Evolutionary conservation across 2,113 vertebrate genomes (phyloP).

Genomic region (Marmota flaviventris): DNA sequence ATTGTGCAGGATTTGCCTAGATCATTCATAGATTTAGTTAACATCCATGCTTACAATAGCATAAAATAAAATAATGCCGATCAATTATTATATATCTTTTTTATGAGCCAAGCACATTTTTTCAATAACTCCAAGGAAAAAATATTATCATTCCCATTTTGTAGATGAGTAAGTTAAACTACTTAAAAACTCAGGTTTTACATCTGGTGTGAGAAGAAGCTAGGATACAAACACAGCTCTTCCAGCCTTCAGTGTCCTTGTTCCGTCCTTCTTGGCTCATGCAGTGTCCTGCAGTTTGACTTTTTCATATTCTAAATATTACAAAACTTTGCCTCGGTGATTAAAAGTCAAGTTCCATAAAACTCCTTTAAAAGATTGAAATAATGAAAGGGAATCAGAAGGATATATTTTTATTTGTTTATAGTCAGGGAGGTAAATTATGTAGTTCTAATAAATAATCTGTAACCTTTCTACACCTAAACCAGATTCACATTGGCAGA

Average conservation of each 20-base stretch:
- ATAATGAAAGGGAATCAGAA: neutral
- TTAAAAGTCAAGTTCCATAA: neutral
- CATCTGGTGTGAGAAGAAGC: fast-evolving
- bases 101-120: neutral
- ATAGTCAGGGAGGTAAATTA: neutral
- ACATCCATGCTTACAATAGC: neutral
- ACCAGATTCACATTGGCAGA: neutral
- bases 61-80: neutral
- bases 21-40: neutral
- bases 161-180: neutral
- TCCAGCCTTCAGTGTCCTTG: neutral
- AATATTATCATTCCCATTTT: neutral
- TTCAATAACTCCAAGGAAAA: neutral
- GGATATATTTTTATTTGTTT: neutral
- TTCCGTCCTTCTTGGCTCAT: fast-evolving
- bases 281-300: neutral
- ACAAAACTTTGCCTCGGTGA: neutral
- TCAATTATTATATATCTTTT: neutral
- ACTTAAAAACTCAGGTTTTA: neutral
- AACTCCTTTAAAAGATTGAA: neutral
- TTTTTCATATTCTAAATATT: neutral
- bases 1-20: neutral
- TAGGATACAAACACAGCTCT: fast-evolving
- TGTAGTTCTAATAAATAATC: neutral
- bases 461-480: neutral